These are phyloP conservation scores for Yasuhikotakia modesta DNA, from an alignment of 2,797 vertebrate species.

Conservation along the genomic window DNA sequence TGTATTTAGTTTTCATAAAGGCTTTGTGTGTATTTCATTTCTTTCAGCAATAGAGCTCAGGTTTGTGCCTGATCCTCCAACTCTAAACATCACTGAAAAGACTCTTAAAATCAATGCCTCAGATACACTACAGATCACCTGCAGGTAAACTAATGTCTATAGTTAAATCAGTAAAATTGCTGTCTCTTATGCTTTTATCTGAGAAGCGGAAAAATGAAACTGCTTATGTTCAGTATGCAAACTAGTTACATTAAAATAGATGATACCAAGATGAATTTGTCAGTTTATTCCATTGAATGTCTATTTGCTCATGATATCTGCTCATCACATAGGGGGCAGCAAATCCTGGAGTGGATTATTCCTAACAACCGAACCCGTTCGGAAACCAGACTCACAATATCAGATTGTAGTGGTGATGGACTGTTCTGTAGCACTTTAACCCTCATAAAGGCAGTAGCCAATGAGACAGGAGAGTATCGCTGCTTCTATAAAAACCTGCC, in stretches of 20 bases:
- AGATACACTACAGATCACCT: conserved; percentile 87
- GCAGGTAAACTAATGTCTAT: conserved; percentile 83
- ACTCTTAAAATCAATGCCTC: conserved; percentile 85
- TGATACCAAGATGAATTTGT: background rate
- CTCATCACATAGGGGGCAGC: conserved; percentile 79
- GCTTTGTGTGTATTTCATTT: conserved; percentile 23
- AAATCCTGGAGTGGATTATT: conserved; percentile 84
- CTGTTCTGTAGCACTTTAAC: conserved; percentile 85
- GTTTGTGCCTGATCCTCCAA: conserved; percentile 83
- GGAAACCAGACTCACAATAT: conserved; percentile 78
- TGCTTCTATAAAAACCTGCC: conserved; percentile 82
- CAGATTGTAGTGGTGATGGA: conserved; percentile 81
- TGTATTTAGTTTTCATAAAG: background rate
- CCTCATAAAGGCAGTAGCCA: conserved; percentile 82
- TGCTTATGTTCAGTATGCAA: background rate
- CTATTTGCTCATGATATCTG: too few species aligned
- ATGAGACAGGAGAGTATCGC: conserved; percentile 90
- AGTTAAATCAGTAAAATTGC: background rate
- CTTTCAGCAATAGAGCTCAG: conserved; percentile 73
- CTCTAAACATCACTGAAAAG: conserved; percentile 80
- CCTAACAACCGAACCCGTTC: conserved; percentile 76
- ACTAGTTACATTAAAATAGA: background rate
- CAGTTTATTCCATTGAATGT: background rate
- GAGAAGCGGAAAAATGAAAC: background rate
- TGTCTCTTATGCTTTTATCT: background rate